Base-by-base conservation (phyloP, 2,888 invertebrate species). In the Pristionchus maxplancki region DNA sequence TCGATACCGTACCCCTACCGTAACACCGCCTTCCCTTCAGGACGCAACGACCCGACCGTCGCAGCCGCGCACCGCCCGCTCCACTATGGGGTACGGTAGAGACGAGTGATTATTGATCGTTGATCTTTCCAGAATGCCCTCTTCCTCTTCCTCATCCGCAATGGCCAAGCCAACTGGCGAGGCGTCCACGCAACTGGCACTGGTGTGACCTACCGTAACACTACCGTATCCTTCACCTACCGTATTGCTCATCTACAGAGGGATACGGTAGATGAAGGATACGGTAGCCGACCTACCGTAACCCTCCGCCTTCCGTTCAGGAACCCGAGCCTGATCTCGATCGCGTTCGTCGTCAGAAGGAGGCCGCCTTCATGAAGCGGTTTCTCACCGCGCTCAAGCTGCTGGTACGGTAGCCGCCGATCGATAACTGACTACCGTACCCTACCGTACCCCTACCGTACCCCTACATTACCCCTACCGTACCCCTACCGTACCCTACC, bases 291-390 rank as follows among this genome's bases (percentile, higher is more conserved):
- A n/a, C n/a, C 82, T 53, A 83, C 53, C 82, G 82, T 83, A 53
- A 48, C 44, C 28, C 40, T 20, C 31, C 31, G 0, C 13, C 78
- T 40, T 78, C 44, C 37, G 1, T 37, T 24, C 53, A 83, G 82
- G 82, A 83, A 34, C 82, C 82, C 31, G 82, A 83, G 82, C 82
- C 82, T 9, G 53, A 83, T 53, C 31, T 83, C 9, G 82, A 83
- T 4, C 82, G 53, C 9, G 82, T 83, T 0, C 82, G 82, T 9
- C 82, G 82, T 20, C 50, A 83, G 82, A 83, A 83, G 53, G 82
- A 83, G 24, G 82, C 82, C 37, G 53, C 53, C 31, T 83, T 83
- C 82, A 83, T 83, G 82, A 83, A 83, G 53, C 37, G 53, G 13
- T 83, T 83, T 37, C 82, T 83, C 31, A 53, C 82, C 37, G 82